Evolutionary conservation across 1,140 invertebrate species (phyloP), one percentile per base, ranked within the genome.

Genomic region (Panagrolaimus sp.): DNA sequence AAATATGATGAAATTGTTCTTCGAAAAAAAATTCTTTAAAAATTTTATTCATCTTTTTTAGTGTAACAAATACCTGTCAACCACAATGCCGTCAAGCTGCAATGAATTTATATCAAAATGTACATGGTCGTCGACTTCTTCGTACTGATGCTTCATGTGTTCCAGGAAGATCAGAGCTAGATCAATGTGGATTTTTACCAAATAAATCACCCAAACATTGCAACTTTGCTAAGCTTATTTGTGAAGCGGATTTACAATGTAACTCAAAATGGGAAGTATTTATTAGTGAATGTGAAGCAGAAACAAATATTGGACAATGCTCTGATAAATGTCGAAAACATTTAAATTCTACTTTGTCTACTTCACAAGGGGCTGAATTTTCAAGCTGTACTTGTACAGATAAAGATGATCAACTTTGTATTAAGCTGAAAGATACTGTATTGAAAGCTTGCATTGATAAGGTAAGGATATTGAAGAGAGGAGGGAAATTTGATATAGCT

Each of bases 231-330:
- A 78, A 78, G 51, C 51, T 78, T 16, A 74, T 81, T 20, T 78
- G 76, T 47, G 76, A 78, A 63, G 74, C 71, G n/a, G 76, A 78
- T 57, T 48, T 78, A 23, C 78, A 72, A 68, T 78, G 76, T 66
- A 78, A 78, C 43, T 62, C 76, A 9, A 78, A 78, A 65, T 78
- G 76, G 76, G 78, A 78, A 70, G 71, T 81, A 51, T 78, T 74
- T 42, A 63, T 81, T 16, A 77, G 74, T 31, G 76, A 78, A 63
- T 78, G 76, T 62, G 76, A 78, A 66, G 66, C 70, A n/a, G 79
- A 78, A 44, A 80, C 76, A 16, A 72, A 66, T 45, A 45, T 65
- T 51, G 74, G 79, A 25, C 64, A 61, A 23, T 78, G 76, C 65
- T 69, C 75, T 16, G 67, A 77, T 16, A 78, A 81, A 47, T 78